Evolutionary conservation across 2,113 vertebrate genomes (phyloP), one percentile per base, ranked within the genome.

Genomic region (Tragelaphus buxtoni): DNA sequence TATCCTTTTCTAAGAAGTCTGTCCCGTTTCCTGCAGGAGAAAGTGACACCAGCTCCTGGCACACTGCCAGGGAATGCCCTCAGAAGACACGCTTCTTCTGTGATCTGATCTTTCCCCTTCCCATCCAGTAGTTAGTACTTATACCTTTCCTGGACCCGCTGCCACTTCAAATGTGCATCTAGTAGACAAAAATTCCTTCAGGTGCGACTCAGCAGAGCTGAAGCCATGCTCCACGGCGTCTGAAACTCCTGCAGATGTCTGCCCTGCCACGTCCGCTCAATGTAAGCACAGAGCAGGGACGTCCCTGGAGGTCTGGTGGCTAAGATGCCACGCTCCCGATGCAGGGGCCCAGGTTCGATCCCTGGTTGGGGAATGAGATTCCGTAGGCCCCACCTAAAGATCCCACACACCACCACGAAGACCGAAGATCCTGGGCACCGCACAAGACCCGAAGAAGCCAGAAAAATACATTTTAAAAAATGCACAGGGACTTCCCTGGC

Each of bases 351-450:
- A 22, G 65, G 65, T 22, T 72, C 4, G 9, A 35, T 39, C 65
- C n/a, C 65, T 72, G 18, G 65, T 39, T 0, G 0, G 4, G 65
- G 65, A 72, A 72, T 3, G 4, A 42, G 69, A 72, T 26, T 72
- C 35, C 3, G 0, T 12, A 72, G 35, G 10, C 69, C 22, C 35
- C 69, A n/a, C 20, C 35, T 39, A 42, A 42, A 42, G 35, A 72
- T 22, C 5, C 69, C 1, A 2, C 69, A 6, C 13, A 20, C 69
- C 69, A 42, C 20, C 35, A 24, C 22, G 1, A 13, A 72, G 69
- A 72, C 69, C 1, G 0, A 3, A 72, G 69, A 39, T 7, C 18
- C 69, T 42, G 35, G 35, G 35, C 20, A 0, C 69, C 3, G 0
- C 69, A 72, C 5, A 26, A 39, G 69, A 24, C 69, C 20, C 2